These are phyloP conservation scores for Hoplodrina blanda DNA, from an alignment of 2,888 invertebrate genomes.

Conservation along the genomic window DNA sequence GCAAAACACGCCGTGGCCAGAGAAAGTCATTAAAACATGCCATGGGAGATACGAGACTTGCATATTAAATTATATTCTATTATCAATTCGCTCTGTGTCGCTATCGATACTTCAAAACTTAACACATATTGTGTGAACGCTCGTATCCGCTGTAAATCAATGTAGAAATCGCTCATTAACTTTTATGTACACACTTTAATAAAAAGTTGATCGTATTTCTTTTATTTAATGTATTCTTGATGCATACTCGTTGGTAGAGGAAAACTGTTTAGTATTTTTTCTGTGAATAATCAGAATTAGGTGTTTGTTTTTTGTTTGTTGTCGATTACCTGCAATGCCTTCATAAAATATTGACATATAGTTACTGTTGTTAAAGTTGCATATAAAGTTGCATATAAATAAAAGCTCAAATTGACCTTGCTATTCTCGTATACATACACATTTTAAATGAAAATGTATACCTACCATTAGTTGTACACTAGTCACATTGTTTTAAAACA, in stretches of 20 bases:
- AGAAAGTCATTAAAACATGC: slow-evolving; percentile 89
- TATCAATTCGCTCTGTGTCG: slow-evolving; percentile 66
- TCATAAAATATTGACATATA: background rate
- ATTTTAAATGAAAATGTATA: slow-evolving; percentile 27
- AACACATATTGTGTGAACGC: slow-evolving; percentile 39
- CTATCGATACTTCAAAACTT: slow-evolving; percentile 55
- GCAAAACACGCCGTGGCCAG: slow-evolving; percentile 79
- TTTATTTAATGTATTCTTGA: slow-evolving; percentile 31
- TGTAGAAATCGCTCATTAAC: slow-evolving; percentile 59
- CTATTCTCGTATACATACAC: slow-evolving; percentile 12
- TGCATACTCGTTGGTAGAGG: slow-evolving; percentile 15
- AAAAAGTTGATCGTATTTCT: slow-evolving; percentile 15
- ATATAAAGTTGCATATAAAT: background rate
- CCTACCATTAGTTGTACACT: background rate
- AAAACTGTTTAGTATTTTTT: slow-evolving; percentile 44
- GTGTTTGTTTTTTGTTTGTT: slow-evolving; percentile 1
- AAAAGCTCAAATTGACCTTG: slow-evolving; percentile 24
- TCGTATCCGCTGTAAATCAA: slow-evolving; percentile 59
- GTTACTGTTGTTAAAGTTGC: background rate
- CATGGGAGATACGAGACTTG: slow-evolving; percentile 73
- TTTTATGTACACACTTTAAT: slow-evolving; percentile 37
- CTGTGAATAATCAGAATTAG: slow-evolving; percentile 7
- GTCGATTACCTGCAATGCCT: background rate
- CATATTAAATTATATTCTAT: slow-evolving; percentile 75
- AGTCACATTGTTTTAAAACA: slow-evolving; percentile 49